Evolutionary conservation across 2,888 invertebrate genomes (phyloP), one percentile per base, ranked within the genome.

Genomic region (Patella pellucida): DNA sequence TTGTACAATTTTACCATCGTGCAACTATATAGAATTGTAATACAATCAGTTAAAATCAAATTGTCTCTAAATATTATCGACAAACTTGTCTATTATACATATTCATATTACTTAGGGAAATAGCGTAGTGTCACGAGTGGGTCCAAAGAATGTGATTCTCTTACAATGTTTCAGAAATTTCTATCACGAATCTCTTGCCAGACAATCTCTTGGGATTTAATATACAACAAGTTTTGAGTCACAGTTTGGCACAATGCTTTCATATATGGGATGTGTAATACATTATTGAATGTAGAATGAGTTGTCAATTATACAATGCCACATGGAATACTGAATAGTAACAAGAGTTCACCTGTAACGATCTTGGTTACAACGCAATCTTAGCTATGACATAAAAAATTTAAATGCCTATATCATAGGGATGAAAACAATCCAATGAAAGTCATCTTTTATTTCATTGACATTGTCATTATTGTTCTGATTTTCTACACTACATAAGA

Each of bases 121-220:
- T 62, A 23, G 19, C 23, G 62, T 19, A 19, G 23, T 62, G 62
- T 62, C 62, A 62, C 14, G 23, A 62, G 62, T 23, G 62, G 23
- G 41, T 41, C 41, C 23, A 62, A 62, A 19, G 23, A 62, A 23
- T 23, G 62, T 23, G 23, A 62, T 62, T 62, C 19, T 23, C 19
- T 62, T 62, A 62, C 62, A 62, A 62, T 62, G 62, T 19, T 19
- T 62, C 23, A 62, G 41, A 62, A 62, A 62, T 62, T 62, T 62
- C 62, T 23, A 62, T 41, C 62, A 62, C 62, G 62, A 62, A 62
- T 62, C 62, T 62, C 62, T 23, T 23, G 62, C 62, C 23, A 62
- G 62, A 62, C 62, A 23, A 62, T 62, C 62, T 23, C 62, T 15
- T 62, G 62, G 62, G 62, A 62, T 23, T 41, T 41, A 41, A 41